Evolutionary conservation across 2,888 invertebrate species (phyloP).

Genomic region (Euzophera pinguis): DNA sequence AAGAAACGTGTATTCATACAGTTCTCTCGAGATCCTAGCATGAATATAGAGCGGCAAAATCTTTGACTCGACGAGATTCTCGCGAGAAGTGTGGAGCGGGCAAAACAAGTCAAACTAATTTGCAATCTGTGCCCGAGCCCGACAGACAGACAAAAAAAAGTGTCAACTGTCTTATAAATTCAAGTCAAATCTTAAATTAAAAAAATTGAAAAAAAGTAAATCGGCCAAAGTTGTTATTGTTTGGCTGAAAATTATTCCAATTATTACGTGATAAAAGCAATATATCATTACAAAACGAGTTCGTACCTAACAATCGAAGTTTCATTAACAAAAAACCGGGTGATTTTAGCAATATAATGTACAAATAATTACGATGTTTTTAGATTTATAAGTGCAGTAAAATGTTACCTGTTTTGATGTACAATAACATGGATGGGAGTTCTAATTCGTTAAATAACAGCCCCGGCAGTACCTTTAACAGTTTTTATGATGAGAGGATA

Average conservation of each 20-base stretch:
- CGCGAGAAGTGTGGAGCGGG: no score
- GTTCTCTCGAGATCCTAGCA: no score
- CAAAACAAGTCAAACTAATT: background rate
- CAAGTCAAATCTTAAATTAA: no score
- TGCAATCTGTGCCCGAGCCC: background rate
- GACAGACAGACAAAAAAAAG: background rate
- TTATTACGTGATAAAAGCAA: slow-evolving; percentile 30
- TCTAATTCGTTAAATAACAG: slow-evolving; percentile 51
- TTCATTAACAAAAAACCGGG: slow-evolving; percentile 31
- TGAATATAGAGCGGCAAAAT: no score
- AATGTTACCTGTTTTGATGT: slow-evolving; percentile 70
- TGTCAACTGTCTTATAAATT: no score
- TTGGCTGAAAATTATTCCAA: slow-evolving; percentile 37
- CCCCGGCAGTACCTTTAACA: slow-evolving; percentile 43
- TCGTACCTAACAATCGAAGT: slow-evolving; percentile 42
- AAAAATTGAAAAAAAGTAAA: slow-evolving; percentile 38
- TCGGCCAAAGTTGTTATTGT: slow-evolving; percentile 44
- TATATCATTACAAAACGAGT: slow-evolving; percentile 57
- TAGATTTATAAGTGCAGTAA: slow-evolving; percentile 54
- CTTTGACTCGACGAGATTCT: no score
- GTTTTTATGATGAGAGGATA: slow-evolving; percentile 62
- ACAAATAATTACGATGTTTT: slow-evolving; percentile 53
- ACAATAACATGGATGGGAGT: slow-evolving; percentile 69
- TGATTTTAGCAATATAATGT: slow-evolving; percentile 37
- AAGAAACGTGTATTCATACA: no score